These are phyloP conservation scores for Odontomyia ornata DNA, from an alignment of 2,888 invertebrate species.

Conservation along the genomic window DNA sequence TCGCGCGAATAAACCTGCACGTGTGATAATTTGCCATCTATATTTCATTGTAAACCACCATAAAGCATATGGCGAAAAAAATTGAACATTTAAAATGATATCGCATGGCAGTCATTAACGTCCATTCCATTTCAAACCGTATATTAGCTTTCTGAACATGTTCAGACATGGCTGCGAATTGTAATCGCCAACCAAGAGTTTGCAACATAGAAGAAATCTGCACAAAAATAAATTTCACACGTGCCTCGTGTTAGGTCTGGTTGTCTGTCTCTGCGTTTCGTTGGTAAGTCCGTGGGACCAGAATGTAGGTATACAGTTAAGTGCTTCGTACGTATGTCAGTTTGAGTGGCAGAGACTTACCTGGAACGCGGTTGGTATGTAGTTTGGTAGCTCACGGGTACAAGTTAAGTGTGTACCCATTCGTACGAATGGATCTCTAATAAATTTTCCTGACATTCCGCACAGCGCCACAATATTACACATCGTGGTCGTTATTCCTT, in stretches of 20 bases:
- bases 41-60: too few relatives aligned
- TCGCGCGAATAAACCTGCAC: not conserved
- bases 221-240: slow-evolving; percentile 34
- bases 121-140: not conserved
- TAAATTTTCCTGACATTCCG: slow-evolving; percentile 32
- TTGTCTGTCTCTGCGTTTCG: not conserved
- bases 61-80: too few relatives aligned
- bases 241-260: slow-evolving; percentile 19
- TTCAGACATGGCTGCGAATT: slow-evolving; percentile 14
- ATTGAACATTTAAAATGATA: not conserved
- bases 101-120: not conserved
- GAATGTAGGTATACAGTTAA: not conserved
- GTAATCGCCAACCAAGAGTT: not conserved
- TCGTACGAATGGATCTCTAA: not conserved
- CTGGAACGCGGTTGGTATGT: not conserved
- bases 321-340: not conserved
- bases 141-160: not conserved
- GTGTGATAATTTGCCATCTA: too few relatives aligned
- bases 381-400: not conserved
- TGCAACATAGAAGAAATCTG: not conserved
- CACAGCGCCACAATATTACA: slow-evolving; percentile 26
- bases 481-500: slow-evolving; percentile 2
- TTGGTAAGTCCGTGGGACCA: not conserved
- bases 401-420: not conserved
- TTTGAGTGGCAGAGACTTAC: not conserved